A percentile compares a stretch with the other conserved stretches of the same genome.
These are phyloP conservation scores for Phrynocephalus guinanensis DNA, from an alignment of 2,797 vertebrate species.

Conservation along the genomic window DNA sequence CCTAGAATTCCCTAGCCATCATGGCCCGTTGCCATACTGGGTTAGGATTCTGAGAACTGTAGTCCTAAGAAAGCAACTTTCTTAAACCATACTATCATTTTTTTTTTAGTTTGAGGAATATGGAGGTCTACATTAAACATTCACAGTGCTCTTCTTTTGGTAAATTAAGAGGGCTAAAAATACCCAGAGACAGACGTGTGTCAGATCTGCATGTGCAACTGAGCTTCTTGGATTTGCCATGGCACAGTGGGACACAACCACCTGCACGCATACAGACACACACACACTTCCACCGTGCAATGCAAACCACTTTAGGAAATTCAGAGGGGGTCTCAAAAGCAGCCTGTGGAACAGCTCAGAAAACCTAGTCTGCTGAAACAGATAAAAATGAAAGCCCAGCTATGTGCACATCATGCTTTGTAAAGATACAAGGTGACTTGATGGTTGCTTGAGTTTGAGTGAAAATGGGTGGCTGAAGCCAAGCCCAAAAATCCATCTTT, in stretches of 20 bases:
- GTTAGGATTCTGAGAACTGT: no score
- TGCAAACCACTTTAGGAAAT: not conserved
- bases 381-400: not conserved
- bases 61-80: no score
- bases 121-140: not conserved
- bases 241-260: not conserved
- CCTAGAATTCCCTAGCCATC: no score
- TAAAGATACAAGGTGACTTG: not conserved
- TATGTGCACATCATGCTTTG: slow-evolving; percentile 1
- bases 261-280: not conserved
- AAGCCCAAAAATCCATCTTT: not conserved
- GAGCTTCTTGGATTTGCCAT: not conserved
- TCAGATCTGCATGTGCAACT: slow-evolving; percentile 11
- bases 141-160: not conserved
- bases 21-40: no score
- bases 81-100: not conserved
- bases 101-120: not conserved
- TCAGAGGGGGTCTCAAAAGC: not conserved
- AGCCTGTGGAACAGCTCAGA: not conserved
- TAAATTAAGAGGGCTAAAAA: slow-evolving; percentile 13
- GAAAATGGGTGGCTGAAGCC: not conserved
- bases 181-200: not conserved
- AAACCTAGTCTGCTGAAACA: not conserved
- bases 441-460: not conserved
- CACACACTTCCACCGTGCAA: not conserved